Percentiles rank a stretch among this genome's conserved stretches.
Conservation (phyloP, 2,797 vertebrate genomes). For the Harpagifer antarcticus region DNA sequence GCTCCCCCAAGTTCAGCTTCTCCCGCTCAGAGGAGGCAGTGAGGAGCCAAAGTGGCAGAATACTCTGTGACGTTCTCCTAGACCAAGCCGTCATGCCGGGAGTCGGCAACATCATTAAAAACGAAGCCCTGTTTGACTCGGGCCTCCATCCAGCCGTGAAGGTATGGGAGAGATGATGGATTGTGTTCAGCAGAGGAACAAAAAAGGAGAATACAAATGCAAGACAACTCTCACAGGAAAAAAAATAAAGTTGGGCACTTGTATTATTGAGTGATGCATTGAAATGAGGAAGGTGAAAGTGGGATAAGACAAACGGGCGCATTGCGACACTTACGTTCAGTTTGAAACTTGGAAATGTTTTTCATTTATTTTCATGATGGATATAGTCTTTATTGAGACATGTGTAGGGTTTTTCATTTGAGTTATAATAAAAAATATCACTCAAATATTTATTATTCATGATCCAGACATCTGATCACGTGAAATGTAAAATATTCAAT, state of each 20-base stretch:
- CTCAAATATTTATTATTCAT: slow-evolving; percentile 8
- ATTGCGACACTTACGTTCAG: slow-evolving; percentile 29
- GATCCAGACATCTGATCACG: slow-evolving; percentile 11
- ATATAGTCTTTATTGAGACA: slow-evolving; percentile 2
- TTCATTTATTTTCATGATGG: slow-evolving; percentile 22
- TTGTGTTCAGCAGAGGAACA: slow-evolving; percentile 69
- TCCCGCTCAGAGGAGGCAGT: slow-evolving; percentile 85
- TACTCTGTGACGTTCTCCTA: slow-evolving; percentile 94
- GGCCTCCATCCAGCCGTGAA: slow-evolving; percentile 91
- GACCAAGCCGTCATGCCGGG: slow-evolving; percentile 94
- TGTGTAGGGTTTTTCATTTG: neutral
- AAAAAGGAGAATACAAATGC: slow-evolving; percentile 47
- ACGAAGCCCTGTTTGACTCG: slow-evolving; percentile 94
- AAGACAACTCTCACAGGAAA: slow-evolving; percentile 36
- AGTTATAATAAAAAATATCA: slow-evolving; percentile 18
- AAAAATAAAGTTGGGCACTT: slow-evolving; percentile 32
- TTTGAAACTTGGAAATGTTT: slow-evolving; percentile 29
- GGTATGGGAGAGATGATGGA: slow-evolving; percentile 83
- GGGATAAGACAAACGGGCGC: slow-evolving; percentile 44
- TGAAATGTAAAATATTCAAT: slow-evolving; percentile 16
- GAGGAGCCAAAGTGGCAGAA: slow-evolving; percentile 83
- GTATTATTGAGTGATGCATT: slow-evolving; percentile 59
- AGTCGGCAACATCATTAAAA: slow-evolving; percentile 98
- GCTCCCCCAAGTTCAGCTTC: slow-evolving; percentile 91
- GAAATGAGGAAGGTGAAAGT: slow-evolving; percentile 52